phyloP scores from a whole-genome alignment of 2,888 invertebrate genomes.

The Psylliodes chrysocephalus region DNA sequence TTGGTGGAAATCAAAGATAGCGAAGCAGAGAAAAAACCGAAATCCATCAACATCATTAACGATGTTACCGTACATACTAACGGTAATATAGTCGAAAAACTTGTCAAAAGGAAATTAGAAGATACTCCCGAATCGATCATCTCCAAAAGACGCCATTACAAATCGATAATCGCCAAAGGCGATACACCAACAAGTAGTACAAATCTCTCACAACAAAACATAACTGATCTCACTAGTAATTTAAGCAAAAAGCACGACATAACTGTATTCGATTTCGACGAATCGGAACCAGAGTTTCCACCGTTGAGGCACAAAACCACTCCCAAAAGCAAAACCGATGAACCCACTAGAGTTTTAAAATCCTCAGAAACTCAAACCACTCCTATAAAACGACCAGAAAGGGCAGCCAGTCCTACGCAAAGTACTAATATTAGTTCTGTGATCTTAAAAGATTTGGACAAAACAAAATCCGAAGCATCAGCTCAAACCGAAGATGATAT shows the following conservation, averaged over 20 bases:
- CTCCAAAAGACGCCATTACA: neutral
- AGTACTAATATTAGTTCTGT: no score
- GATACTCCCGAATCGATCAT: neutral
- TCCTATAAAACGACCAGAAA: no score
- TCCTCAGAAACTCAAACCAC: neutral
- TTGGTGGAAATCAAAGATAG: slow-evolving; percentile 4
- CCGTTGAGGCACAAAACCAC: slow-evolving; percentile 25
- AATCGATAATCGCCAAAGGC: no score
- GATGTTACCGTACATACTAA: slow-evolving; percentile 4
- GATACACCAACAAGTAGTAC: neutral
- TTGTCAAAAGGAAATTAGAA: neutral
- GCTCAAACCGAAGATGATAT: neutral
- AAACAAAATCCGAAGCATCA: no score
- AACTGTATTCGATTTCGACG: slow-evolving; percentile 42
- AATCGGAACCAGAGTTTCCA: slow-evolving; percentile 31
- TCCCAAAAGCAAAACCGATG: neutral
- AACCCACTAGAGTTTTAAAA: neutral
- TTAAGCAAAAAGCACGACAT: slow-evolving; percentile 32
- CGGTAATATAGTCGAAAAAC: neutral
- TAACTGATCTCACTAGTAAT: neutral
- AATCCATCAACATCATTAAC: slow-evolving; percentile 21
- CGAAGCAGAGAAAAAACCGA: neutral
- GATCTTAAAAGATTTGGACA: no score
- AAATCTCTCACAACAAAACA: slow-evolving; percentile 1
- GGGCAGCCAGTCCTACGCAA: no score